Percentiles rank a stretch among this genome's conserved stretches.
phyloP scores from a whole-genome alignment of 2,113 vertebrate genomes.

The Ammospiza nelsoni region DNA sequence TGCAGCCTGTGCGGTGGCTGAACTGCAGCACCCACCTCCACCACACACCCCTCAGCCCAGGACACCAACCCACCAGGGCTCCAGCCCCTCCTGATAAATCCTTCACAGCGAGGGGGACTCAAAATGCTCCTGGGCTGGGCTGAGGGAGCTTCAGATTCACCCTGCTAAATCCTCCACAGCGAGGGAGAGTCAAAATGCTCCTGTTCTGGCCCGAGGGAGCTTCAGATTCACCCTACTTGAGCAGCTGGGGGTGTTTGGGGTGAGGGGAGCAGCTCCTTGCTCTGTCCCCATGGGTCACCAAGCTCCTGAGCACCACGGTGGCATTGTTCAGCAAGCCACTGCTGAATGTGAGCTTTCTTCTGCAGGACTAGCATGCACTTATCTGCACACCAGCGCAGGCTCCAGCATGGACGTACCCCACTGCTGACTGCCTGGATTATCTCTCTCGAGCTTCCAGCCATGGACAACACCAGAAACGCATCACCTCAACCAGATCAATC shows the following conservation, averaged over 20 bases:
- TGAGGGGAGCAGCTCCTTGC: neutral
- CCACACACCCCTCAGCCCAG: fast-evolving
- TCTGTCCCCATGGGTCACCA: fast-evolving
- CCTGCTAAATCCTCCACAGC: too few relatives aligned
- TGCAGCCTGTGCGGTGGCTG: fast-evolving
- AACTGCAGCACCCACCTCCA: neutral
- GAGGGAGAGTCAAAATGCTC: neutral
- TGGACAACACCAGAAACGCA: neutral
- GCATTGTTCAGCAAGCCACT: neutral
- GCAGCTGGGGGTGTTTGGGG: neutral
- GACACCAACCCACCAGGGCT: neutral
- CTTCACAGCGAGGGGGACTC: fast-evolving
- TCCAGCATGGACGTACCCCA: neutral
- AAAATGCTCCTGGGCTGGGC: neutral
- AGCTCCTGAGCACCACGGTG: fast-evolving
- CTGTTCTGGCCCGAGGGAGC: neutral
- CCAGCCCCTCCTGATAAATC: neutral
- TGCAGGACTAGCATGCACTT: neutral
- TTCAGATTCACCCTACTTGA: neutral
- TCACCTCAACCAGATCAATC: neutral
- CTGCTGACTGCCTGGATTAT: neutral
- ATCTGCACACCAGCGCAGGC: neutral
- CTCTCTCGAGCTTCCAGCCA: neutral
- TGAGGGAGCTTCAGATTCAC: too few relatives aligned
- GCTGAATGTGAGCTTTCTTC: fast-evolving